phyloP scores from a whole-genome alignment of 37 sponge, comb jelly and placozoan species.

The Theonella swinhoei region DNA sequence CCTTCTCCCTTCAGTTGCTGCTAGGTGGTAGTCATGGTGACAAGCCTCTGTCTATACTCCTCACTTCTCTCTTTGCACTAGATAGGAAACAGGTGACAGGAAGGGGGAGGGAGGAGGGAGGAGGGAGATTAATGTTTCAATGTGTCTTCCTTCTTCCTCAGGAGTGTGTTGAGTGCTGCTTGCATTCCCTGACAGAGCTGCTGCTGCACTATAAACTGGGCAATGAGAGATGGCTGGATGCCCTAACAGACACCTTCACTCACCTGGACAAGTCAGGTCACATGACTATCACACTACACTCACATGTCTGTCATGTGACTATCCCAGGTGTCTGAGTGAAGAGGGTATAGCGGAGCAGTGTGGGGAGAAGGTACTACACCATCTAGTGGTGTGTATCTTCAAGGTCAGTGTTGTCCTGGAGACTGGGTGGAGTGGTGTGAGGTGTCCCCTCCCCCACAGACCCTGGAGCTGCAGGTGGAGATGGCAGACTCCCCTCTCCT shows the following conservation, averaged over 20 bases:
- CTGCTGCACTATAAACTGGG: conserved; percentile 24
- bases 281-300: not conserved
- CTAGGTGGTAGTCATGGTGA: conserved; percentile 6
- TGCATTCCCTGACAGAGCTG: conserved; percentile 29
- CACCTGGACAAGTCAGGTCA: conserved; percentile 8
- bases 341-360: not conserved
- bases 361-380: not conserved
- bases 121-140: too few species aligned
- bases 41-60: not conserved
- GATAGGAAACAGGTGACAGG: not conserved
- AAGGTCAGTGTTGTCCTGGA: not conserved
- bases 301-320: not conserved
- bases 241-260: conserved; percentile 15
- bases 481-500: not conserved
- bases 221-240: conserved; percentile 39
- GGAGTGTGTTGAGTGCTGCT: conserved; percentile 25
- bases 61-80: not conserved
- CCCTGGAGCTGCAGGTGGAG: not conserved
- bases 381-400: not conserved
- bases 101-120: too few species aligned
- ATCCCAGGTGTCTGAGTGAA: not conserved
- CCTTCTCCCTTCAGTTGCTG: conserved; percentile 42
- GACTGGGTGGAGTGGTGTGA: not conserved
- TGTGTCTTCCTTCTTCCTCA: not conserved
- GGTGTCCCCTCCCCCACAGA: too few species aligned